Percentiles rank a stretch among this genome's conserved stretches.
These are phyloP conservation scores for Anser cygnoides DNA, from an alignment of 2,113 vertebrate species.

Conservation along the genomic window DNA sequence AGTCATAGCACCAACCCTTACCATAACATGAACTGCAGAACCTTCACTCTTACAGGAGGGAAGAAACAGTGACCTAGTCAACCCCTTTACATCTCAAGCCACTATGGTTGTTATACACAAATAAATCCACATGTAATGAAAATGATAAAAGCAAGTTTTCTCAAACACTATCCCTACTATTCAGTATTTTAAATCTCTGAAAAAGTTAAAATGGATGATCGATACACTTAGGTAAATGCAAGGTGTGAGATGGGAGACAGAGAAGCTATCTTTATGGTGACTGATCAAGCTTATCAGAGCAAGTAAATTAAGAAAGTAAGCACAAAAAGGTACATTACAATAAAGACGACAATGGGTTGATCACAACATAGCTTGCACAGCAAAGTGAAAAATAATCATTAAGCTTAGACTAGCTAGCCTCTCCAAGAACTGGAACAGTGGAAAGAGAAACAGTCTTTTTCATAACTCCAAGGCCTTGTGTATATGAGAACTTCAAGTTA, in stretches of 20 bases:
- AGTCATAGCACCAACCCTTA: neutral
- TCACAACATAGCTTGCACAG: neutral
- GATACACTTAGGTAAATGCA: neutral
- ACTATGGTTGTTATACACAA: neutral
- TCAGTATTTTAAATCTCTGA: neutral
- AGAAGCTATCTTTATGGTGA: neutral
- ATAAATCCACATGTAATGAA: neutral
- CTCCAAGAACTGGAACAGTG: neutral
- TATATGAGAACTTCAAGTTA: neutral
- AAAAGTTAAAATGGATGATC: neutral
- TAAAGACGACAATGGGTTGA: neutral
- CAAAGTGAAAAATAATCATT: neutral
- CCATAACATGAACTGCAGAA: neutral
- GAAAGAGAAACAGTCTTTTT: neutral
- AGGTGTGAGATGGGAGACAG: neutral
- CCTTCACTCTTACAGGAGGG: neutral
- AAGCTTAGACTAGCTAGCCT: neutral
- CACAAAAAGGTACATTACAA: neutral
- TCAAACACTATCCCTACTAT: neutral
- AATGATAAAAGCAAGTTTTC: neutral
- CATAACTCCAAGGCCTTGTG: neutral
- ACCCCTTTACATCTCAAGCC: neutral
- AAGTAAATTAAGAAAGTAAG: neutral
- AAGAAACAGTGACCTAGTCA: neutral
- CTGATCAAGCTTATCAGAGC: neutral